Evolutionary conservation across 2,888 invertebrate genomes (phyloP).

Genomic region (Griposia aprilina): DNA sequence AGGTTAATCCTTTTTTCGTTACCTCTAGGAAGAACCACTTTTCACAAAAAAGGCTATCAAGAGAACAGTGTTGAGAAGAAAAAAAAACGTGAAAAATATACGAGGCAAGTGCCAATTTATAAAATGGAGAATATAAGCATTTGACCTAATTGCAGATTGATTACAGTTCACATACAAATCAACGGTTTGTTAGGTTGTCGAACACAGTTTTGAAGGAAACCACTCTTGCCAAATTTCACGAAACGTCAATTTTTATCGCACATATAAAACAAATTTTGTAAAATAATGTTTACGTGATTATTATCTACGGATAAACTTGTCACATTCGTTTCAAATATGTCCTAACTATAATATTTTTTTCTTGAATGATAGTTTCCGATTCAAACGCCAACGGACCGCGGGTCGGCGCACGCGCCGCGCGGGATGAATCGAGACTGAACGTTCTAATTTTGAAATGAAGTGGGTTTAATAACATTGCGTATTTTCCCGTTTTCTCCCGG

Average conservation of each 20-base stretch:
- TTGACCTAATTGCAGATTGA: conserved; percentile 2
- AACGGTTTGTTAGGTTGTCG: neutral
- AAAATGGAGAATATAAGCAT: neutral
- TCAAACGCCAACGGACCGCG: conserved; percentile 71
- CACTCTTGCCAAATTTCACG: conserved; percentile 33
- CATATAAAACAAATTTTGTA: neutral
- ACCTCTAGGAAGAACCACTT: neutral
- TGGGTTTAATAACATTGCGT: conserved; percentile 88
- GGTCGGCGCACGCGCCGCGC: conserved; percentile 83
- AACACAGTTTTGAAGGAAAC: conserved; percentile 25
- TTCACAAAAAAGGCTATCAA: conserved; percentile 4
- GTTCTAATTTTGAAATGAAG: conserved; percentile 89
- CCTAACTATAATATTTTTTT: conserved; percentile 56
- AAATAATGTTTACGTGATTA: conserved; percentile 25
- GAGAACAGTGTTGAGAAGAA: neutral
- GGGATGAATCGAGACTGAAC: conserved; percentile 84
- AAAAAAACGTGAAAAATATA: neutral
- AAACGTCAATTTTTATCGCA: conserved; percentile 18
- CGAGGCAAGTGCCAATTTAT: neutral
- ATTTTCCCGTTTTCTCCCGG: conserved; percentile 86
- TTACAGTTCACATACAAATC: conserved; percentile 25
- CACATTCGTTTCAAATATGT: conserved; percentile 53
- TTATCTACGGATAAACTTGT: conserved; percentile 52
- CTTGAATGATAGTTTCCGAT: conserved; percentile 68
- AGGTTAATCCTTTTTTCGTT: conserved; percentile 14